phyloP scores from a whole-genome alignment of 2,113 vertebrate species.

The Cavia aperea region DNA sequence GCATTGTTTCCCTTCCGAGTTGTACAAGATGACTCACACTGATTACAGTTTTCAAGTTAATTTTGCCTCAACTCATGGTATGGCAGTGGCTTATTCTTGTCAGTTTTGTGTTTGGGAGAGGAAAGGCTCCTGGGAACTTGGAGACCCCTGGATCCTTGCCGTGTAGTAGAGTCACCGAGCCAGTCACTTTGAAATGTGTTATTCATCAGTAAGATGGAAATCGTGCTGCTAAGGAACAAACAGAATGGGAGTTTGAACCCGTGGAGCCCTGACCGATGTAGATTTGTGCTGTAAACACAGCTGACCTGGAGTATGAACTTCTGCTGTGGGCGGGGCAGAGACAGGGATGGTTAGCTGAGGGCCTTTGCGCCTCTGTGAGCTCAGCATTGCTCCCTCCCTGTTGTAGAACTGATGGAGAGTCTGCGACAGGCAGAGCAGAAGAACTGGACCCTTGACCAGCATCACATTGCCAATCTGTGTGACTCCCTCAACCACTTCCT shows the following conservation, averaged over 20 bases:
- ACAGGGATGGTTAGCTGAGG: accelerated
- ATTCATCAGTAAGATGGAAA: neutral
- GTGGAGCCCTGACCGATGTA: neutral
- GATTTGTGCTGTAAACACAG: neutral
- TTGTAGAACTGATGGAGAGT: constrained; percentile 82
- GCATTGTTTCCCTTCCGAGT: neutral
- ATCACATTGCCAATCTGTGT: constrained; percentile 84
- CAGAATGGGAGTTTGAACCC: neutral
- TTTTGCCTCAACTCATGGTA: neutral
- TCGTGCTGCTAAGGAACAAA: neutral
- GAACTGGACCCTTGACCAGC: constrained; percentile 85
- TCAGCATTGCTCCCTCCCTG: neutral
- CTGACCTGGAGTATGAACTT: neutral
- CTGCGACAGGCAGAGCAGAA: constrained; percentile 83
- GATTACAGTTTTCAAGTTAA: neutral
- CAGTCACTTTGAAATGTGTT: neutral
- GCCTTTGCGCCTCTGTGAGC: neutral
- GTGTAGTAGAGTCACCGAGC: neutral
- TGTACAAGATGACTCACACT: neutral
- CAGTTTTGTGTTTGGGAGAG: neutral
- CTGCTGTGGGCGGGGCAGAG: neutral
- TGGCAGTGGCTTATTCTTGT: neutral
- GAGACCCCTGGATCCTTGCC: neutral
- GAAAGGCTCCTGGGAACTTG: neutral
- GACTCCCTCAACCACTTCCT: constrained; percentile 85